Percentiles rank a stretch among this genome's conserved stretches.
Evolutionary conservation across 2,888 invertebrate genomes (phyloP).

Genomic region (Empis livida): DNA sequence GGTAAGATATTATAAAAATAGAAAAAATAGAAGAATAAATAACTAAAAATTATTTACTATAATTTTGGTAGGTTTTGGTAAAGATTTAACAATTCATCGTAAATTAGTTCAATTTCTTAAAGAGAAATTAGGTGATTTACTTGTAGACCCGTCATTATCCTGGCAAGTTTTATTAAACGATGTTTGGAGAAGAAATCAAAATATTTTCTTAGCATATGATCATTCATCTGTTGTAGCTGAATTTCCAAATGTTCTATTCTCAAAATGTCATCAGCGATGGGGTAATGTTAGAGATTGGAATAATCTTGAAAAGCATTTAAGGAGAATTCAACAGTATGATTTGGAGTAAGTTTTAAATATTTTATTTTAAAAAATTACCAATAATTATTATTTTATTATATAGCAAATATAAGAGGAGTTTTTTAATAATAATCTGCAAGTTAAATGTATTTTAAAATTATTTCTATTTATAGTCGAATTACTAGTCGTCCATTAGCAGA

Average conservation of each 20-base stretch:
- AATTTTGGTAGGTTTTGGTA: constrained; percentile 32
- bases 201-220: constrained; percentile 42
- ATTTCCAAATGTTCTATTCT: constrained; percentile 38
- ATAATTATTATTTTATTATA: no score
- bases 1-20: constrained; percentile 27
- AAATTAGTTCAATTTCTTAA: constrained; percentile 40
- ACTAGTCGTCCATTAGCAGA: constrained; percentile 40
- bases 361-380: not conserved
- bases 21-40: not conserved
- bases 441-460: not conserved
- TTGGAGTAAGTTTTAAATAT: constrained; percentile 29
- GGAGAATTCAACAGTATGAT: constrained; percentile 12
- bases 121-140: constrained; percentile 39
- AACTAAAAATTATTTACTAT: not conserved
- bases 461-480: constrained; percentile 20
- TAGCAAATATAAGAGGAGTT: no score
- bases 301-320: constrained; percentile 41
- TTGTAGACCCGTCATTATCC: constrained; percentile 38
- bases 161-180: constrained; percentile 38
- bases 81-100: constrained; percentile 36
- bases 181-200: constrained; percentile 39
- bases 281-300: constrained; percentile 45
- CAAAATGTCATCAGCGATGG: constrained; percentile 50
- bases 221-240: constrained; percentile 29
- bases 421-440: no score